A percentile compares a stretch with the other conserved stretches of the same genome.
phyloP scores from a whole-genome alignment of 2,113 vertebrate genomes.

The Rhinolophus sinicus region DNA sequence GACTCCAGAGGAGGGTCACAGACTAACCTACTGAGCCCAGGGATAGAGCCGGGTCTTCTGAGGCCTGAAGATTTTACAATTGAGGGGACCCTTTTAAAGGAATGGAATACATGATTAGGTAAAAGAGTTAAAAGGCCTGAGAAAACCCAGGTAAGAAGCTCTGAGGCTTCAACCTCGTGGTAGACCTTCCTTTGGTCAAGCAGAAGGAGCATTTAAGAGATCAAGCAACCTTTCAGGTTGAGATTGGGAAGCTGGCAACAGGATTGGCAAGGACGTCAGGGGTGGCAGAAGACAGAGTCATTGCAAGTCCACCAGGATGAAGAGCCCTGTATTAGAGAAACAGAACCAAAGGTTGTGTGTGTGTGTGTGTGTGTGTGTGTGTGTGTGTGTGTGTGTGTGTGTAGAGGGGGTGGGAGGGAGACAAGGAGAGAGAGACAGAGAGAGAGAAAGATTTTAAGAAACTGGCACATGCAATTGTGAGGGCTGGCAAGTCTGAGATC shows the following conservation, averaged over 20 bases:
- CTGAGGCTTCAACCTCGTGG: neutral
- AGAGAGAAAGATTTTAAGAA: neutral
- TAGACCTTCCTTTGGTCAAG: neutral
- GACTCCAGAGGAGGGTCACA: neutral
- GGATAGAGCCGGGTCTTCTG: neutral
- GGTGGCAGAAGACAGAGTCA: neutral
- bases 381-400: neutral
- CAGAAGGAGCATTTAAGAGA: neutral
- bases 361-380: neutral
- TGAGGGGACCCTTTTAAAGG: neutral
- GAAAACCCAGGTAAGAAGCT: neutral
- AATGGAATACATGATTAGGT: neutral
- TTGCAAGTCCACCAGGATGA: neutral
- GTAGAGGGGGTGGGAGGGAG: too few species aligned
- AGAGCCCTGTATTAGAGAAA: neutral
- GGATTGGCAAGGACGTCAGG: neutral
- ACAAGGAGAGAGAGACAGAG: neutral
- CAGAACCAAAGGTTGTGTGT: neutral
- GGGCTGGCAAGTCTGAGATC: neutral
- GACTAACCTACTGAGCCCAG: neutral
- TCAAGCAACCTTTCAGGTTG: neutral
- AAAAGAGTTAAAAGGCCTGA: neutral
- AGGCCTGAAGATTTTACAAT: neutral
- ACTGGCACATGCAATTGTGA: rapidly evolving
- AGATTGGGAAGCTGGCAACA: neutral